Conservation (phyloP, 2,888 invertebrate species). For the Limulus polyphemus region DNA sequence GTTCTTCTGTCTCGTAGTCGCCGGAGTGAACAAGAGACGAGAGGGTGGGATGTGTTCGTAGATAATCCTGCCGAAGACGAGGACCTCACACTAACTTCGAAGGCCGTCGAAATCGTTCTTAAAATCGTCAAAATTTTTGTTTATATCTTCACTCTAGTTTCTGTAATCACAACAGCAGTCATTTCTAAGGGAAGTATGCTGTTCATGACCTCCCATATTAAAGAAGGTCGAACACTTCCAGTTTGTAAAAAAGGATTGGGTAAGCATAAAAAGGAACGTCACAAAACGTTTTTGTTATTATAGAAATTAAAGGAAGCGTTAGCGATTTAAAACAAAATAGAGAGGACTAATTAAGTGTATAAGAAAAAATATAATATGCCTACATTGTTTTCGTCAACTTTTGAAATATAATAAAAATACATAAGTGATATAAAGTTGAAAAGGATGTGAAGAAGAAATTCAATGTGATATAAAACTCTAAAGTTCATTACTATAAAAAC, state of each 20-base stretch:
- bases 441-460: too few relatives aligned
- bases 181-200: constrained; percentile 43
- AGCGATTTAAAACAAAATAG: too few relatives aligned
- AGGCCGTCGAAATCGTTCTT: constrained; percentile 19
- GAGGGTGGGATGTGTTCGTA: constrained; percentile 23
- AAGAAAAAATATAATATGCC: too few relatives aligned
- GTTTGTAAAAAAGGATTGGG: constrained; percentile 18
- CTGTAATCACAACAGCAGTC: constrained; percentile 15
- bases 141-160: constrained; percentile 19
- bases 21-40: constrained; percentile 5
- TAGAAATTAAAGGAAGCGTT: too few relatives aligned
- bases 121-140: constrained; percentile 21
- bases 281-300: too few relatives aligned
- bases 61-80: constrained; percentile 21
- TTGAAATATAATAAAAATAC: too few relatives aligned
- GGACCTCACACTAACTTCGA: constrained; percentile 19
- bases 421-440: too few relatives aligned
- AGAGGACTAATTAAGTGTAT: too few relatives aligned
- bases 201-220: constrained; percentile 82
- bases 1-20: too few relatives aligned
- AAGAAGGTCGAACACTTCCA: constrained; percentile 46
- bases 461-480: too few relatives aligned
- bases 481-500: too few relatives aligned
- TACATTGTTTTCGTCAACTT: too few relatives aligned
- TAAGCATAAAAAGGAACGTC: not conserved